phyloP scores from a whole-genome alignment of 2,113 vertebrate genomes.

The Oreocharis arfaki region DNA sequence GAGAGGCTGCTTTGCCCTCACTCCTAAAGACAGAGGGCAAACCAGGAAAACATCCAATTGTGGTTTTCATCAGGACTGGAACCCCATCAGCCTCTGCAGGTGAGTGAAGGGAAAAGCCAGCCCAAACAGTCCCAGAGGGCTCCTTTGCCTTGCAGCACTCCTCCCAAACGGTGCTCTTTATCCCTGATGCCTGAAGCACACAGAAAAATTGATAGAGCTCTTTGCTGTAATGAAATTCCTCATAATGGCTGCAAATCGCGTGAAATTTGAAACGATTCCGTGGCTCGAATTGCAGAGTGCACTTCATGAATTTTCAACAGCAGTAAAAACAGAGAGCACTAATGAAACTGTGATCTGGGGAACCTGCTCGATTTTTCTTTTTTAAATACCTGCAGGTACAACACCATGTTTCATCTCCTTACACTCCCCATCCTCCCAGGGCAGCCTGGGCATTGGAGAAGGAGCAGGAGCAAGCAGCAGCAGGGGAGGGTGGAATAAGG shows the following conservation, averaged over 20 bases:
- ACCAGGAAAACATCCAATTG: background rate
- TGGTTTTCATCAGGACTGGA: background rate
- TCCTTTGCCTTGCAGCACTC: background rate
- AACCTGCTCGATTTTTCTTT: background rate
- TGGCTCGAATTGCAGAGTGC: background rate
- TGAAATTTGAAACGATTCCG: background rate
- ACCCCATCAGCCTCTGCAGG: background rate
- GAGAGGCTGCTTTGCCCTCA: background rate
- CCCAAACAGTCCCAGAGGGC: background rate
- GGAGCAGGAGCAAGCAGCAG: background rate
- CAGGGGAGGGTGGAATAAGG: background rate
- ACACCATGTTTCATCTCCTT: background rate
- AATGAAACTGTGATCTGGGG: background rate
- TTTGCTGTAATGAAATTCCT: slow-evolving; percentile 4
- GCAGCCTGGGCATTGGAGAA: background rate
- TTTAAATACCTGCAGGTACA: background rate
- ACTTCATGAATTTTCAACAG: slow-evolving; percentile 34
- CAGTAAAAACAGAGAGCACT: background rate
- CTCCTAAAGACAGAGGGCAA: background rate
- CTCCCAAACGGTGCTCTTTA: background rate
- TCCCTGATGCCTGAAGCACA: background rate
- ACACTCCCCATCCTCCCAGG: background rate
- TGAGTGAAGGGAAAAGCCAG: background rate
- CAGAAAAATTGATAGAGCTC: background rate
- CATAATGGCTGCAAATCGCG: background rate